Conservation (phyloP, 2,797 vertebrate genomes). For the Mormyrops boulengeri region DNA sequence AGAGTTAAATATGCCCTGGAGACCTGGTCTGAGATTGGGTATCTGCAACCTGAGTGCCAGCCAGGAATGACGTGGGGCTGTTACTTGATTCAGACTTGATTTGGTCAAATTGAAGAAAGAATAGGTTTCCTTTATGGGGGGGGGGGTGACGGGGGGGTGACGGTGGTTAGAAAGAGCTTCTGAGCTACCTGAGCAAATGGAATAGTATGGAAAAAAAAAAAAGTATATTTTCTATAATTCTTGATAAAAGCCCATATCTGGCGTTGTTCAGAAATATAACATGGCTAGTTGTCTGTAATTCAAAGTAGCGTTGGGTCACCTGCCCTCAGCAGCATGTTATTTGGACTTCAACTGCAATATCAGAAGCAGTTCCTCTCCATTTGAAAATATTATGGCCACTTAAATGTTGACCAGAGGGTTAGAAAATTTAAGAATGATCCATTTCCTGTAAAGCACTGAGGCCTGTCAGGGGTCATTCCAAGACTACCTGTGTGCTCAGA, state of each 20-base stretch:
- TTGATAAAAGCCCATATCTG: not conserved
- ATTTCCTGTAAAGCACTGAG: conserved; percentile 44
- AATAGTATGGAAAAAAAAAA: not conserved
- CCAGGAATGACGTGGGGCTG: conserved; percentile 62
- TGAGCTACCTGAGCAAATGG: conserved; percentile 21
- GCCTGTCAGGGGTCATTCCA: conserved; percentile 46
- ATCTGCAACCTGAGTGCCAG: conserved; percentile 61
- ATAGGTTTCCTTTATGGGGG: conserved; percentile 51
- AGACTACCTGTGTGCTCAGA: conserved; percentile 37
- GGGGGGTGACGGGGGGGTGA: not conserved
- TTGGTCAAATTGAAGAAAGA: conserved; percentile 64
- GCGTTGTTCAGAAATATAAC: not conserved
- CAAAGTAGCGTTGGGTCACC: not conserved
- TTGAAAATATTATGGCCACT: conserved; percentile 10
- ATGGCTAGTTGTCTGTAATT: not conserved
- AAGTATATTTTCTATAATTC: not conserved
- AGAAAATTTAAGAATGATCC: conserved; percentile 35
- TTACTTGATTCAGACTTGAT: conserved; percentile 67
- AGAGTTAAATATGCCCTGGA: conserved; percentile 63
- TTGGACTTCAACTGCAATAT: conserved; percentile 12
- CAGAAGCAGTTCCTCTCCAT: not conserved
- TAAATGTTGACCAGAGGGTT: conserved; percentile 18
- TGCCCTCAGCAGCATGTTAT: conserved; percentile 16
- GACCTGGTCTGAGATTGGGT: conserved; percentile 56
- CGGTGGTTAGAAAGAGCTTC: conserved; percentile 25